Conservation (phyloP, 2,888 invertebrate species). For the Drosophila greeni region DNA sequence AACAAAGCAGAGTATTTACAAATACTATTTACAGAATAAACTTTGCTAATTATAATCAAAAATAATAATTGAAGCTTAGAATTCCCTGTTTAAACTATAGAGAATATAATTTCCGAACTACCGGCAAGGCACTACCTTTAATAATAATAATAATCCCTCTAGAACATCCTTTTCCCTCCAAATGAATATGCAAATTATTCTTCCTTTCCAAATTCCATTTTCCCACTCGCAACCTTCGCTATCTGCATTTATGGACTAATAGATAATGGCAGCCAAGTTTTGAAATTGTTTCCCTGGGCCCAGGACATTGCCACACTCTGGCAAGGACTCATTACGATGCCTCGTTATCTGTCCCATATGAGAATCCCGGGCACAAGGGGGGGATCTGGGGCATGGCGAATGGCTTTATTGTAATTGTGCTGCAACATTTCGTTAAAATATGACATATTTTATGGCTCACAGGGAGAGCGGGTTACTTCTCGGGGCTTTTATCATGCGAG, state of each 20-base stretch:
- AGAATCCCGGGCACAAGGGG: constrained; percentile 41
- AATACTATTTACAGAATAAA: not conserved
- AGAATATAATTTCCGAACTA: not conserved
- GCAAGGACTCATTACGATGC: constrained; percentile 53
- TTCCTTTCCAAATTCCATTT: not conserved
- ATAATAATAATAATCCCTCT: constrained; percentile 2
- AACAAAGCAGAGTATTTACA: not conserved
- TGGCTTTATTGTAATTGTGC: constrained; percentile 75
- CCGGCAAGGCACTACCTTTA: not conserved
- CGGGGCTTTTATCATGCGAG: constrained; percentile 62
- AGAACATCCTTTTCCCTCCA: not conserved
- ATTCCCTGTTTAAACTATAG: not conserved
- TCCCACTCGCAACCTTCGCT: constrained; percentile 32
- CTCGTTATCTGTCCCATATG: constrained; percentile 69
- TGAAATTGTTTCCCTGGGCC: constrained; percentile 55
- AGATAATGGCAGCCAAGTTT: constrained; percentile 64
- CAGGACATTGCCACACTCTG: constrained; percentile 11
- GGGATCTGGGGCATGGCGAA: constrained; percentile 59
- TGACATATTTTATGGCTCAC: constrained; percentile 77
- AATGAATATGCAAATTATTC: constrained; percentile 4
- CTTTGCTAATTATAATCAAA: not conserved
- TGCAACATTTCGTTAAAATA: constrained; percentile 75
- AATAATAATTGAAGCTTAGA: too few relatives aligned
- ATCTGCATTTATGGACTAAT: constrained; percentile 67
- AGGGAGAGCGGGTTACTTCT: constrained; percentile 27